These are phyloP conservation scores for Drosophila kambysellisi DNA, from an alignment of 2,888 invertebrate genomes.

Conservation along the genomic window DNA sequence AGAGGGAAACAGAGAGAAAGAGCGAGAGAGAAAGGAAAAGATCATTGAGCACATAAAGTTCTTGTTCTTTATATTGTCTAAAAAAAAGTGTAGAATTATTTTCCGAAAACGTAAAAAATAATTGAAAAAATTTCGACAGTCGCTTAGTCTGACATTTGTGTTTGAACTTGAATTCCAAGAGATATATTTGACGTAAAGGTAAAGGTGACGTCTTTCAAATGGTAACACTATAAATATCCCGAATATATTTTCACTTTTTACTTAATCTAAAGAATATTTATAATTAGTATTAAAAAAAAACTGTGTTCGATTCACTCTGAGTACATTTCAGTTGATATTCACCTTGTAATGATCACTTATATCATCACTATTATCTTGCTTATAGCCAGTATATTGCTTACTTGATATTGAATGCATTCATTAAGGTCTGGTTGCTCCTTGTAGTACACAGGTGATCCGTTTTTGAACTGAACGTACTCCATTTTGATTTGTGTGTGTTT, in stretches of 20 bases:
- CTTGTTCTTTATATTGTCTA: constrained; percentile 10
- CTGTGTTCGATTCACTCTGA: neutral
- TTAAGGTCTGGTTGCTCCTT: constrained; percentile 85
- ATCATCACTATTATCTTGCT: neutral
- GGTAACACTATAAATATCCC: neutral
- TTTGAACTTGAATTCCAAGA: constrained; percentile 75
- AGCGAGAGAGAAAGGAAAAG: constrained; percentile 2
- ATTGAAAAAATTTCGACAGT: constrained; percentile 39
- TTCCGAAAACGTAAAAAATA: constrained; percentile 32
- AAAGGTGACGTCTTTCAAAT: constrained; percentile 50
- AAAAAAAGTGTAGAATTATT: constrained; percentile 1
- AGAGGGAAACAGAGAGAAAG: neutral
- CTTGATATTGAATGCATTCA: constrained; percentile 85
- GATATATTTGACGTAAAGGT: constrained; percentile 53
- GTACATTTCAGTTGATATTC: neutral
- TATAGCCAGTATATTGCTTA: constrained; percentile 70
- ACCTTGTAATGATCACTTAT: neutral
- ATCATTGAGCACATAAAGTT: constrained; percentile 17
- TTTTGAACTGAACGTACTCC: constrained; percentile 85
- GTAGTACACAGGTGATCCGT: constrained; percentile 85
- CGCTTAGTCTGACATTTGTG: constrained; percentile 40
- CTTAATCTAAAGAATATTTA: neutral
- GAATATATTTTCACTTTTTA: neutral
- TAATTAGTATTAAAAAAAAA: neutral
- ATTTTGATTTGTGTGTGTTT: constrained; percentile 74